These are phyloP conservation scores for Temnopleurus reevesii DNA, from an alignment of 53 echinoderm and acorn worm species.

Conservation along the genomic window DNA sequence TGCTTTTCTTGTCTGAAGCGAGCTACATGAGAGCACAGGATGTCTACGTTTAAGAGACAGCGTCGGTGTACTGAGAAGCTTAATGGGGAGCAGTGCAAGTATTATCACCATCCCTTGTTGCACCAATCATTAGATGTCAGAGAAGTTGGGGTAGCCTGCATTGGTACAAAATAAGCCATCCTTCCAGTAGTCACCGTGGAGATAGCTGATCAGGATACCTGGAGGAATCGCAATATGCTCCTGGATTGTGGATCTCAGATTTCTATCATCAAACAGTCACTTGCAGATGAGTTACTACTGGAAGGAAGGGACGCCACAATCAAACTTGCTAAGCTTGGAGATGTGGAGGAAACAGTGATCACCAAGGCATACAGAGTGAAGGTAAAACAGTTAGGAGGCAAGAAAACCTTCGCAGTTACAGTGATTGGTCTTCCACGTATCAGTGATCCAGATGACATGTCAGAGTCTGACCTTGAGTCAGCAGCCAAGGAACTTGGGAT, in stretches of 20 bases:
- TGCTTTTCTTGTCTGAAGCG: constrained; percentile 77
- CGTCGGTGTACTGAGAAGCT: constrained; percentile 65
- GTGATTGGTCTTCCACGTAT: constrained; percentile 40
- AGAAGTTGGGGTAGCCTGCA: constrained; percentile 31
- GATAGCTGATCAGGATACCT: constrained; percentile 12
- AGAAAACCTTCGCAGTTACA: neutral
- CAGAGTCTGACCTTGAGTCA: neutral
- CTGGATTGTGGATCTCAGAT: constrained; percentile 68
- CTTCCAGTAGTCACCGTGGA: constrained; percentile 59
- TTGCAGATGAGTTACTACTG: constrained; percentile 56
- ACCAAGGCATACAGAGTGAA: constrained; percentile 54
- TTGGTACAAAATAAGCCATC: constrained; percentile 41
- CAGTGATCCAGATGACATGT: constrained; percentile 22
- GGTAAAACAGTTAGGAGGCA: neutral
- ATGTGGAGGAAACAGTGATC: too few relatives aligned
- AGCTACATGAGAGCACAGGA: constrained; percentile 64
- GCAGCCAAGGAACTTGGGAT: neutral
- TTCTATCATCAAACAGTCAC: constrained; percentile 41
- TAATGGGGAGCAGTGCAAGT: constrained; percentile 35
- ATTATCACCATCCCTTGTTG: constrained; percentile 57
- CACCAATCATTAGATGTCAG: neutral
- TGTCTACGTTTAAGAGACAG: constrained; percentile 58
- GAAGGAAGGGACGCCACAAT: constrained; percentile 56
- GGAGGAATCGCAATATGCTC: constrained; percentile 44
- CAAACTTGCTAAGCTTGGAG: constrained; percentile 52